These are phyloP conservation scores for Manduca sexta DNA, from an alignment of 1,140 invertebrate genomes.

Conservation along the genomic window DNA sequence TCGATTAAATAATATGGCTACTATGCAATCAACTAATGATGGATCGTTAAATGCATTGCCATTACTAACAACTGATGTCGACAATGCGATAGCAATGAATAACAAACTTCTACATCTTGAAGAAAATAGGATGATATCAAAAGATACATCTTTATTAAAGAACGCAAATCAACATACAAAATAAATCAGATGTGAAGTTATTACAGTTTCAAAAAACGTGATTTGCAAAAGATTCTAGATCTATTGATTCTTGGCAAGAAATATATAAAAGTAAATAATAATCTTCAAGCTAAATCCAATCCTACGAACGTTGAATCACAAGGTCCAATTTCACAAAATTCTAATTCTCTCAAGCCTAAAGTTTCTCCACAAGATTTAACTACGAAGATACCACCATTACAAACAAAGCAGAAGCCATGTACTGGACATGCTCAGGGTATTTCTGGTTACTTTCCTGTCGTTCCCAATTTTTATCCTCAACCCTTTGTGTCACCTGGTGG, in stretches of 20 bases:
- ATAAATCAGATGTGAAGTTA: too few relatives aligned
- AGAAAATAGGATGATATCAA: background rate
- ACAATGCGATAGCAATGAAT: background rate
- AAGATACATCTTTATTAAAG: too few relatives aligned
- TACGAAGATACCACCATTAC: constrained; percentile 1
- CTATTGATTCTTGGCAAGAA: too few relatives aligned
- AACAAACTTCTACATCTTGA: background rate
- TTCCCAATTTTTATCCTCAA: constrained; percentile 19
- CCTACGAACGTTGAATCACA: too few relatives aligned
- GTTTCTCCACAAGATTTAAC: constrained; percentile 30
- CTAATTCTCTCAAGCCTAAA: too few relatives aligned
- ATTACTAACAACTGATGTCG: constrained; percentile 1
- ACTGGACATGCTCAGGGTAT: background rate
- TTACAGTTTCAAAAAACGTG: too few relatives aligned
- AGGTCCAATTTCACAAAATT: too few relatives aligned
- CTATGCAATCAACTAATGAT: constrained; percentile 28
- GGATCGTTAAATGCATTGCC: constrained; percentile 6
- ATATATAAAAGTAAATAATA: too few relatives aligned
- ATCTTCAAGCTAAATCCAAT: too few relatives aligned
- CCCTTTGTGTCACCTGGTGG: constrained; percentile 21
- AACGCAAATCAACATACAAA: too few relatives aligned
- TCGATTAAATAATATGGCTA: constrained; percentile 31
- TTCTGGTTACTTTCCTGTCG: constrained; percentile 16
- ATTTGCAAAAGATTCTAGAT: too few relatives aligned
- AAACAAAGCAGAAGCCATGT: constrained; percentile 1